Conservation (phyloP, 2,888 invertebrate species). For the Imbricaverruca yamaguchii region DNA sequence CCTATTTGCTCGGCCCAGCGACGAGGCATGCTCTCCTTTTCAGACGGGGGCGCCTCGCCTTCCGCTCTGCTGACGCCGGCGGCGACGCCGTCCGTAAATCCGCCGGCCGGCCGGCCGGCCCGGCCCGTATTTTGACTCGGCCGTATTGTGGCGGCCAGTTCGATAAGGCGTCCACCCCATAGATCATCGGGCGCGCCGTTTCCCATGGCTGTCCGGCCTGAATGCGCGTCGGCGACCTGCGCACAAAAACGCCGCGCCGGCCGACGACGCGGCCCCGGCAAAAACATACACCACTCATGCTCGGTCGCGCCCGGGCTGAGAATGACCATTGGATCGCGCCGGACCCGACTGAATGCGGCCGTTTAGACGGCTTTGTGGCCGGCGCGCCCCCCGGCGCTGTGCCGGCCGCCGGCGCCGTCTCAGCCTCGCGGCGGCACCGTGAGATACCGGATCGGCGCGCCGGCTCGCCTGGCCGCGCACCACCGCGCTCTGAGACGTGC, state of each 20-base stretch:
- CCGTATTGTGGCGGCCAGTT: neutral
- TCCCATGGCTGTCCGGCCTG: constrained; percentile 7
- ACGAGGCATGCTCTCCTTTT: neutral
- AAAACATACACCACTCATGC: constrained; percentile 20
- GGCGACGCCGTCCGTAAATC: neutral
- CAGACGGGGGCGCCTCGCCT: neutral
- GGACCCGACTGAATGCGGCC: neutral
- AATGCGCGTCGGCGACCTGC: neutral
- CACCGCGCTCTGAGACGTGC: too few relatives aligned
- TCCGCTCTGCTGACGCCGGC: neutral
- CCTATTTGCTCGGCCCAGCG: neutral
- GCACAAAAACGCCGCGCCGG: neutral
- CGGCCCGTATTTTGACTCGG: neutral
- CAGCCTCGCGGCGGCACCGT: too few relatives aligned
- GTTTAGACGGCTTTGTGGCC: neutral
- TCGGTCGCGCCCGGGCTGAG: neutral
- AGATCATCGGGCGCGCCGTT: neutral
- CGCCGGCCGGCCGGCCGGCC: neutral
- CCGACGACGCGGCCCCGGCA: constrained; percentile 3
- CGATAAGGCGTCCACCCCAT: constrained; percentile 14
- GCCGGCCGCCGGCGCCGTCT: neutral
- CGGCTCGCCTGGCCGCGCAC: too few relatives aligned
- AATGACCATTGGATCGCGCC: neutral
- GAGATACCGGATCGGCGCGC: too few relatives aligned
- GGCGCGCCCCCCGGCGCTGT: neutral